phyloP scores from a whole-genome alignment of 2,797 vertebrate species.

The Halcyon badia region DNA sequence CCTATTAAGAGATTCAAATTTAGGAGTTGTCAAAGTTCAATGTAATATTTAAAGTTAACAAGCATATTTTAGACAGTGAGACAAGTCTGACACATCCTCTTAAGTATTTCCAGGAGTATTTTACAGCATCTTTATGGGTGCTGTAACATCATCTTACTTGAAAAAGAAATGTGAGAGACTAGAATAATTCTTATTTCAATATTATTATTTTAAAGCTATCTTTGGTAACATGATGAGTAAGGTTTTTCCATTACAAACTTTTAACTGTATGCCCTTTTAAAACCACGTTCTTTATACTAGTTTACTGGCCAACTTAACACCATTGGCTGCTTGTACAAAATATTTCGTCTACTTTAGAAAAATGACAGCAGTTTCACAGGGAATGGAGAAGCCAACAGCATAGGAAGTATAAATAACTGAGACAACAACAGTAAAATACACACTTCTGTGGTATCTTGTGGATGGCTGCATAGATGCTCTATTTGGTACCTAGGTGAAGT shows the following conservation, averaged over 20 bases:
- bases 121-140: background rate
- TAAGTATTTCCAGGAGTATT: background rate
- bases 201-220: background rate
- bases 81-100: background rate
- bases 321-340: background rate
- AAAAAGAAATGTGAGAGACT: background rate
- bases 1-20: background rate
- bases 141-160: background rate
- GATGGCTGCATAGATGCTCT: background rate
- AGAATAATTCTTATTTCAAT: background rate
- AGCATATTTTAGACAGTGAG: background rate
- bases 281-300: background rate
- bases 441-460: rapidly evolving
- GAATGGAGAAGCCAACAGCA: background rate
- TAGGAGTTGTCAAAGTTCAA: background rate
- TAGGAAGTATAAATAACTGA: background rate
- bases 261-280: background rate
- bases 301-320: background rate
- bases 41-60: background rate
- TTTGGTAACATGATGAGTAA: background rate
- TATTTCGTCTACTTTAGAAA: background rate
- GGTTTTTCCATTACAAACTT: background rate
- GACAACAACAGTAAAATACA: background rate
- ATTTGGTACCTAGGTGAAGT: background rate
- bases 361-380: background rate